phyloP scores from a whole-genome alignment of 2,113 vertebrate species.

The Chlorodrepanis virens region DNA sequence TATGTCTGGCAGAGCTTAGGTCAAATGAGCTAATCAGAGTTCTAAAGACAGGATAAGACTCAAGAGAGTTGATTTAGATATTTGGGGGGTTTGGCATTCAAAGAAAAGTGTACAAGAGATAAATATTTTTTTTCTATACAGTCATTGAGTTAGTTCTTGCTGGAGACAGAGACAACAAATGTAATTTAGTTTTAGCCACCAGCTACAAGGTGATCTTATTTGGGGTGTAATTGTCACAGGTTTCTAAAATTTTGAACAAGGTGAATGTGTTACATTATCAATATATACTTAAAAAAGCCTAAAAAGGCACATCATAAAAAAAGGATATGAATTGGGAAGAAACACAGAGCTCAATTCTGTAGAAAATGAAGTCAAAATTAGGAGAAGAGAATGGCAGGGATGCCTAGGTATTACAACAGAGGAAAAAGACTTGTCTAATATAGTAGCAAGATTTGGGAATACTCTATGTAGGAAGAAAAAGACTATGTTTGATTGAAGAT shows the following conservation, averaged over 20 bases:
- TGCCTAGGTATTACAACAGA: background rate
- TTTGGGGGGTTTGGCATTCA: background rate
- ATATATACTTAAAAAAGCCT: background rate
- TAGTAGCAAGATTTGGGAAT: background rate
- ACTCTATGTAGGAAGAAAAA: background rate
- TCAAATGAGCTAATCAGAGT: background rate
- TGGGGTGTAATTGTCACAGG: background rate
- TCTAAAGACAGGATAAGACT: background rate
- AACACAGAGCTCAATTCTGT: background rate
- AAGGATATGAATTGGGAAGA: background rate
- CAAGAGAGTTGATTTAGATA: background rate
- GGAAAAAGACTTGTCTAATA: background rate
- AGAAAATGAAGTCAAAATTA: background rate
- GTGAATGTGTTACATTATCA: background rate
- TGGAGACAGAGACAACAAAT: accelerated
- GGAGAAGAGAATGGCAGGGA: background rate
- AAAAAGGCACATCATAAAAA: background rate
- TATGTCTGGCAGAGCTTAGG: background rate
- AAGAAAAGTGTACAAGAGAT: background rate
- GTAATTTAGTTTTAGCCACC: background rate
- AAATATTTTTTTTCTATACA: background rate
- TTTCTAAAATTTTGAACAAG: background rate
- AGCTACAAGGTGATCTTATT: background rate
- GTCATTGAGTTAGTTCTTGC: background rate
- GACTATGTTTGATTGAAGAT: background rate